phyloP scores from a whole-genome alignment of 2,797 vertebrate genomes.

The Phrynocephalus guinanensis region DNA sequence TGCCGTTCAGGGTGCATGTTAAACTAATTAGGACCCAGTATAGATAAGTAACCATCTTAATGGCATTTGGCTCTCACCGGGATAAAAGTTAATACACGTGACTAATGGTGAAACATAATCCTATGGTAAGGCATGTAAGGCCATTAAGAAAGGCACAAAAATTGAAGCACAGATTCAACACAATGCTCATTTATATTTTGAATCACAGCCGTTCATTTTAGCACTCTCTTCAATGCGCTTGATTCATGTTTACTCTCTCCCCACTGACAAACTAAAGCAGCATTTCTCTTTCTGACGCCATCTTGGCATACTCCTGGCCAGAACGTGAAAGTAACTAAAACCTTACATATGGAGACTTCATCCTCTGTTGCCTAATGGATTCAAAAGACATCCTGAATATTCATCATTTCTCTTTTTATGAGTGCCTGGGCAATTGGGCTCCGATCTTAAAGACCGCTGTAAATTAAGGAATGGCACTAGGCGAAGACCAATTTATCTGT shows the following conservation, averaged over 20 bases:
- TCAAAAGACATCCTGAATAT: slow-evolving; percentile 85
- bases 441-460: slow-evolving; percentile 79
- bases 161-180: background rate
- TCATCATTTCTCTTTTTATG: slow-evolving; percentile 85
- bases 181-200: slow-evolving; percentile 30
- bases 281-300: slow-evolving; percentile 75
- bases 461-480: slow-evolving; percentile 82
- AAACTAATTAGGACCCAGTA: too few species aligned
- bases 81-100: too few species aligned
- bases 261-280: slow-evolving; percentile 62
- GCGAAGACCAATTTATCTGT: slow-evolving; percentile 79
- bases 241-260: slow-evolving; percentile 66
- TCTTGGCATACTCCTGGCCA: slow-evolving; percentile 75
- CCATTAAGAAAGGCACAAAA: background rate
- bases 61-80: too few species aligned
- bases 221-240: slow-evolving; percentile 73
- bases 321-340: slow-evolving; percentile 69
- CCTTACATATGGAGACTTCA: slow-evolving; percentile 83
- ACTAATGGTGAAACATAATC: too few species aligned
- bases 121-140: background rate
- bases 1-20: too few species aligned
- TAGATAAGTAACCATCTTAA: too few species aligned
- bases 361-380: slow-evolving; percentile 81
- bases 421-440: slow-evolving; percentile 83
- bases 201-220: background rate